Conservation (phyloP, 2,113 vertebrate species). For the Fregetta grallaria region DNA sequence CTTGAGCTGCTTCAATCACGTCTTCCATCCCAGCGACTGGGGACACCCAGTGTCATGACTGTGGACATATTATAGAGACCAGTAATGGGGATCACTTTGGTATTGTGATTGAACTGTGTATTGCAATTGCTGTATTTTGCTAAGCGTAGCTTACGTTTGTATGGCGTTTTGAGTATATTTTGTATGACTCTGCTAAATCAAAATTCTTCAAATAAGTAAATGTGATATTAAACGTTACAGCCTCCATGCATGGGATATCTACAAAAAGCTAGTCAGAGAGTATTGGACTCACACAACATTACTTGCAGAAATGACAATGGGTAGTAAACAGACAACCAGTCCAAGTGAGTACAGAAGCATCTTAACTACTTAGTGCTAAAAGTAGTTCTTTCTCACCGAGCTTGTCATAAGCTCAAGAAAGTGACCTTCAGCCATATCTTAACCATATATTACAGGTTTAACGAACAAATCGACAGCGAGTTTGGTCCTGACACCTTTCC, state of each 20-base stretch:
- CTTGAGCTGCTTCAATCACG: neutral
- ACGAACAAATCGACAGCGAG: neutral
- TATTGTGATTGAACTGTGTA: neutral
- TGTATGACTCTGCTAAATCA: neutral
- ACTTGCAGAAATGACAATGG: neutral
- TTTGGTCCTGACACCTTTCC: neutral
- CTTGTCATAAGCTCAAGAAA: neutral
- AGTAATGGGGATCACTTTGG: neutral
- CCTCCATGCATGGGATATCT: accelerated
- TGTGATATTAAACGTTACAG: neutral
- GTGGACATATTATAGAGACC: neutral
- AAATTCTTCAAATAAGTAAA: neutral
- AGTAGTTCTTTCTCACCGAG: neutral
- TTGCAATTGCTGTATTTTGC: neutral
- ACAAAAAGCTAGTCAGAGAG: neutral
- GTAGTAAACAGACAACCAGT: neutral
- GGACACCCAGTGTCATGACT: accelerated
- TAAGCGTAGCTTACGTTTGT: neutral
- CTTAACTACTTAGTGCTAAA: neutral
- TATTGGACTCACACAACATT: neutral
- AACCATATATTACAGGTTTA: neutral
- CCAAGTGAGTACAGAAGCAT: neutral
- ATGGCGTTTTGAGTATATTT: neutral
- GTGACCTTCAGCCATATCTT: neutral
- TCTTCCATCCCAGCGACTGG: no score